Conservation (phyloP, 2,113 vertebrate species). For the Alosa alosa region DNA sequence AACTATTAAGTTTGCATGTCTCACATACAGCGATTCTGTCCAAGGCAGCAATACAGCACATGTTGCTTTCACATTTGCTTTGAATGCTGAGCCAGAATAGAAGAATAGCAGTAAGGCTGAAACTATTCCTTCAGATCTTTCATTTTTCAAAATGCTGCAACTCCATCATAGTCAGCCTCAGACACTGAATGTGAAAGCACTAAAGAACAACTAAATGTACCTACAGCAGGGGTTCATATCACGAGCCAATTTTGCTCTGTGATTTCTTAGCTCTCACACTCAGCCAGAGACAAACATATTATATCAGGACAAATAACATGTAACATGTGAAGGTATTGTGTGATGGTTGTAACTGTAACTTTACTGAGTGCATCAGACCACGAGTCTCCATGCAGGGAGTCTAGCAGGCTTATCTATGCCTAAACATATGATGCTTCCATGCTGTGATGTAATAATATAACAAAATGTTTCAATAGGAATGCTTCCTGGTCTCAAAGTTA, state of each 20-base stretch:
- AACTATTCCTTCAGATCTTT: neutral
- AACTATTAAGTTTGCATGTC: too few relatives aligned
- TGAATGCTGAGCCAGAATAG: neutral
- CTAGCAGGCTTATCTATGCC: neutral
- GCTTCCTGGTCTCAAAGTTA: too few relatives aligned
- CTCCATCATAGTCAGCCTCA: neutral
- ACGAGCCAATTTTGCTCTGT: too few relatives aligned
- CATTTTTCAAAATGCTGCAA: neutral
- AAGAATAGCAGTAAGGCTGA: neutral
- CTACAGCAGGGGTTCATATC: too few relatives aligned
- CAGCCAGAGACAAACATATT: too few relatives aligned
- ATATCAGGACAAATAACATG: too few relatives aligned
- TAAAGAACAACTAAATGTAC: too few relatives aligned
- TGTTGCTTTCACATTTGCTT: neutral
- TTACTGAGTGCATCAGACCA: neutral
- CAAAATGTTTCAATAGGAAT: too few relatives aligned
- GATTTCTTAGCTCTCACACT: too few relatives aligned
- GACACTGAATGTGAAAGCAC: neutral
- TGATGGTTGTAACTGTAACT: neutral
- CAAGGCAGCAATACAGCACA: too few relatives aligned
- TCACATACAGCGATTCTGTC: too few relatives aligned
- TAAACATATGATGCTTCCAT: neutral
- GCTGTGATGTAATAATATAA: neutral
- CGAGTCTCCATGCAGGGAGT: neutral
- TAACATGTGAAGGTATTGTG: too few relatives aligned